Percentiles rank a stretch among this genome's conserved stretches.
These are phyloP conservation scores for Plutomurus gul DNA, from an alignment of 1,140 invertebrate species.

Conservation along the genomic window DNA sequence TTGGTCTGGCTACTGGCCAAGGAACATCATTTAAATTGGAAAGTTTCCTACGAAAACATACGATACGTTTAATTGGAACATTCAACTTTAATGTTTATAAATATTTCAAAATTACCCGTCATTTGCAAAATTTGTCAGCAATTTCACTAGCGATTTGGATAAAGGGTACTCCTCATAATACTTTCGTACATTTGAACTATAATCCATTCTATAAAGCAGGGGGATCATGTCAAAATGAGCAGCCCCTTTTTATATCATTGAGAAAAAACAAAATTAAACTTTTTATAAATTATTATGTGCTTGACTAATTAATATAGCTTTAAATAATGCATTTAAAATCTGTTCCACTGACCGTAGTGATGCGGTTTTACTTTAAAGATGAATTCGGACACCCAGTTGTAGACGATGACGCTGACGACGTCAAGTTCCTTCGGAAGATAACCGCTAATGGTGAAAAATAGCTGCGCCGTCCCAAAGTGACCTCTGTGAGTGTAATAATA, in stretches of 20 bases:
- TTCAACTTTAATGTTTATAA: no score
- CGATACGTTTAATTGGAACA: no score
- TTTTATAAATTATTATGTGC: not conserved
- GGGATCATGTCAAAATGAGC: conserved; percentile 40
- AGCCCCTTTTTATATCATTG: not conserved
- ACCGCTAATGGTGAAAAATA: conserved; percentile 30
- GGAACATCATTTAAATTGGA: not conserved
- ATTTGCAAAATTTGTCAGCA: conserved; percentile 15
- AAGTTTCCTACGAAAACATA: conserved; percentile 33
- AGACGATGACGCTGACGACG: not conserved
- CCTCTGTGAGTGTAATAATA: conserved; percentile 43
- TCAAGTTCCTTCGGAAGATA: conserved; percentile 37
- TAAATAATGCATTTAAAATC: no score
- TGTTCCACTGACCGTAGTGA: conserved; percentile 25
- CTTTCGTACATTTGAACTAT: conserved; percentile 31
- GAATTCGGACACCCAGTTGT: conserved; percentile 9
- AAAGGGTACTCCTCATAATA: conserved; percentile 30
- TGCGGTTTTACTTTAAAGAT: conserved; percentile 21
- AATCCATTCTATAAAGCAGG: conserved; percentile 40
- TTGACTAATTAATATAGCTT: no score
- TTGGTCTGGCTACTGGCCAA: not conserved
- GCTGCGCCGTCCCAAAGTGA: conserved; percentile 41
- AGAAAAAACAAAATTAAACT: not conserved
- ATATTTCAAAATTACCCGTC: no score
- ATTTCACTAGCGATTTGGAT: conserved; percentile 34